These are phyloP conservation scores for Nesospiza acunhae DNA, from an alignment of 2,113 vertebrate species.

Conservation along the genomic window DNA sequence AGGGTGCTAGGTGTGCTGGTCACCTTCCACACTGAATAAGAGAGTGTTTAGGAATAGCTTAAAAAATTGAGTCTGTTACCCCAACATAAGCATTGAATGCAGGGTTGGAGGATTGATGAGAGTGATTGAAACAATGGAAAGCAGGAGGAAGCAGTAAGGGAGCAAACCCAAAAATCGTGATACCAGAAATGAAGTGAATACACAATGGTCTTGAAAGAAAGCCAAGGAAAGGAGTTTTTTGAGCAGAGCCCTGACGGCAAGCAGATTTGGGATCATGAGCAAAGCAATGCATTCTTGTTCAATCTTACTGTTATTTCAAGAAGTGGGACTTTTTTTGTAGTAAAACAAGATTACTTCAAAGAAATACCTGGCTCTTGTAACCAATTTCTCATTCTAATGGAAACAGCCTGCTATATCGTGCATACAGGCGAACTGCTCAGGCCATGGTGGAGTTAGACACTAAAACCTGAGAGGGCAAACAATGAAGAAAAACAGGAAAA, in stretches of 20 bases:
- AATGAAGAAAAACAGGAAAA: not conserved
- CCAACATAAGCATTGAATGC: not conserved
- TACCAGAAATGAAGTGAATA: not conserved
- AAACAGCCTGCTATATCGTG: not conserved
- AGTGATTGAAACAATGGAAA: slow-evolving; percentile 1
- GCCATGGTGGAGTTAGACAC: not conserved
- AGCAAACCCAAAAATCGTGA: not conserved
- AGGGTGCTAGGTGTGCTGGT: not conserved
- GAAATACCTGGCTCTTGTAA: slow-evolving; percentile 56
- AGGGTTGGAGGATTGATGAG: not conserved
- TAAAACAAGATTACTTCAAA: slow-evolving; percentile 51
- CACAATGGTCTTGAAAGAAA: slow-evolving; percentile 28
- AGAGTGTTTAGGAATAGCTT: not conserved
- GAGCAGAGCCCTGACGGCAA: not conserved
- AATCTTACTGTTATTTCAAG: slow-evolving; percentile 20
- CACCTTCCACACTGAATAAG: not conserved
- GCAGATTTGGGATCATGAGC: not conserved
- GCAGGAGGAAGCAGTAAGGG: not conserved
- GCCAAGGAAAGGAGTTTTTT: not conserved
- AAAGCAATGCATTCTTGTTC: not conserved
- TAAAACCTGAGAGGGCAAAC: not conserved
- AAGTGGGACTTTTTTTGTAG: not conserved
- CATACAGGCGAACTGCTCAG: not conserved
- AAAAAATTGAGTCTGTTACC: not conserved
- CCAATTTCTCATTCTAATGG: slow-evolving; percentile 49